phyloP scores from a whole-genome alignment of 2,113 vertebrate genomes.

The Eulemur rufifrons region DNA sequence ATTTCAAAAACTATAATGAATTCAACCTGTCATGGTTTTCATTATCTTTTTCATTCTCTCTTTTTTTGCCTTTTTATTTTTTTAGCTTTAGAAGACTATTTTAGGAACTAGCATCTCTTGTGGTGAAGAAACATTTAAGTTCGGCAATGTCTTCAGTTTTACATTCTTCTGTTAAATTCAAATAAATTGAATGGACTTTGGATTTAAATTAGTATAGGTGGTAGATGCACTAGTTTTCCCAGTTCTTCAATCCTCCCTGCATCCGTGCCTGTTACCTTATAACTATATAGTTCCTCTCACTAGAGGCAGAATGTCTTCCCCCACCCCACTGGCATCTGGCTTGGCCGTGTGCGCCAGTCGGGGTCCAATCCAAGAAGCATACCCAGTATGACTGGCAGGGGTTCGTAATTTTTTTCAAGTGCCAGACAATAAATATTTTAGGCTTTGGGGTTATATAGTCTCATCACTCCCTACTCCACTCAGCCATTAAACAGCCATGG shows the following conservation, averaged over 20 bases:
- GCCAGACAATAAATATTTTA: not conserved
- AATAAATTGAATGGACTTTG: not conserved
- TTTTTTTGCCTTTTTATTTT: not conserved
- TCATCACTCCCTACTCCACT: not conserved
- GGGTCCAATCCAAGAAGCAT: too few relatives aligned
- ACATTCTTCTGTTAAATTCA: not conserved
- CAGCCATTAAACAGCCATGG: not conserved
- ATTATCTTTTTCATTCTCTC: not conserved
- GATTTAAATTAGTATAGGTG: not conserved
- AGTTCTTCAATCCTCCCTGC: not conserved
- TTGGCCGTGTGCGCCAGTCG: not conserved
- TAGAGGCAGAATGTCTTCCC: not conserved
- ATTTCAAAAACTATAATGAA: not conserved
- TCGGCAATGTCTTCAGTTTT: not conserved
- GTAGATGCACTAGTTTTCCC: not conserved
- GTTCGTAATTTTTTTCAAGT: not conserved
- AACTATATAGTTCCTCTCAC: not conserved
- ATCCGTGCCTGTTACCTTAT: not conserved
- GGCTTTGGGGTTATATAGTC: not conserved
- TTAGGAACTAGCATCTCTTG: not conserved
- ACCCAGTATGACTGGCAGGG: too few relatives aligned
- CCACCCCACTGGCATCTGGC: too few relatives aligned
- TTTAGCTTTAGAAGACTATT: not conserved
- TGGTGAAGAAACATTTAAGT: not conserved
- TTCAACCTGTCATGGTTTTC: not conserved